These are phyloP conservation scores for Centroberyx gerrardi DNA, from an alignment of 2,797 vertebrate genomes.

Conservation along the genomic window DNA sequence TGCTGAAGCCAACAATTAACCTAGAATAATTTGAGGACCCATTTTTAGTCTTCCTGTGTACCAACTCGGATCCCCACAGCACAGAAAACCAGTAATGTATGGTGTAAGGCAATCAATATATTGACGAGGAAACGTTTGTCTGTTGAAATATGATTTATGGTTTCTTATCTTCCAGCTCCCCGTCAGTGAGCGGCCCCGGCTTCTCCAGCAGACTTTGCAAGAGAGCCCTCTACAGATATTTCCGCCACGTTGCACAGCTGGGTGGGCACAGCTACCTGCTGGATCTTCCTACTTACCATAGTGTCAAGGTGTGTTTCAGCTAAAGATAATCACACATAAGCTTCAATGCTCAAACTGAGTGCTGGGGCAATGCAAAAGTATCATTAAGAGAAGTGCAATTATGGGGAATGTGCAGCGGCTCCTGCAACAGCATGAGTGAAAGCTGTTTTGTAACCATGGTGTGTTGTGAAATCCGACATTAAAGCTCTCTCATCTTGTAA, in stretches of 20 bases:
- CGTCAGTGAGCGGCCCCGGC: conserved; percentile 78
- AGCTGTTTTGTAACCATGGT: background rate
- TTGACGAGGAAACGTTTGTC: background rate
- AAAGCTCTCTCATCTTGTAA: background rate
- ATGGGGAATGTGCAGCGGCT: background rate
- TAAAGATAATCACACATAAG: background rate
- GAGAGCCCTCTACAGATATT: conserved; percentile 83
- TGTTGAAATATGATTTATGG: background rate
- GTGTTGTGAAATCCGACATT: background rate
- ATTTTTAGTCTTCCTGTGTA: too few species aligned
- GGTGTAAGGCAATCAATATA: background rate
- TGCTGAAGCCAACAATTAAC: background rate
- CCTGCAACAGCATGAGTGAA: background rate
- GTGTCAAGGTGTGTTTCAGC: conserved; percentile 77
- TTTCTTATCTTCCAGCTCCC: conserved; percentile 75
- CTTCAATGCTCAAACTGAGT: background rate
- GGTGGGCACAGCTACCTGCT: conserved; percentile 72
- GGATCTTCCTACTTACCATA: conserved; percentile 77
- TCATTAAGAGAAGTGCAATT: background rate
- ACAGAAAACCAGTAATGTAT: background rate
- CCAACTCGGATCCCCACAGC: too few species aligned
- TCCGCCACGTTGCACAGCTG: conserved; percentile 69
- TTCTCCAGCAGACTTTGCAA: conserved; percentile 86
- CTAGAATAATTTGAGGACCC: too few species aligned
- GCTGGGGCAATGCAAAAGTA: background rate